These are phyloP conservation scores for Mycalesis mineus DNA, from an alignment of 2,888 invertebrate genomes.

Conservation along the genomic window DNA sequence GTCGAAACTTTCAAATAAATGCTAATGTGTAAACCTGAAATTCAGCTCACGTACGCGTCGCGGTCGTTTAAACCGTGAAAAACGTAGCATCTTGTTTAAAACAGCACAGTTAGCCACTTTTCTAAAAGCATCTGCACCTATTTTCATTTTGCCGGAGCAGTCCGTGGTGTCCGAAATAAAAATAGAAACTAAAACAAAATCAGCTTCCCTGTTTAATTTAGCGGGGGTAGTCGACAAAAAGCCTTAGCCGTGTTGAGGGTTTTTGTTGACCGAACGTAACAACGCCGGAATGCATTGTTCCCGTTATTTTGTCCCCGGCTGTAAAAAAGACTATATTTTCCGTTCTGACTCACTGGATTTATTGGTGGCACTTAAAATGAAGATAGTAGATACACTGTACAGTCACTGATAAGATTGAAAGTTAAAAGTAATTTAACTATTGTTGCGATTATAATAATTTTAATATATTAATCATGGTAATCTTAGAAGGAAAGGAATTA, in stretches of 20 bases:
- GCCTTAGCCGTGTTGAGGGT: slow-evolving; percentile 59
- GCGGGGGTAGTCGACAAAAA: slow-evolving; percentile 71
- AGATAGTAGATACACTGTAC: slow-evolving; percentile 45
- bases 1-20: slow-evolving; percentile 20
- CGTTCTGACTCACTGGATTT: slow-evolving; percentile 50
- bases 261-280: slow-evolving; percentile 70
- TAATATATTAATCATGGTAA: not conserved
- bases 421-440: not conserved
- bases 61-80: slow-evolving; percentile 28
- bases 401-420: slow-evolving; percentile 38
- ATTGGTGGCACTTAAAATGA: slow-evolving; percentile 43
- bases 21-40: slow-evolving; percentile 24
- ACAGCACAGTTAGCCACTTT: slow-evolving; percentile 31
- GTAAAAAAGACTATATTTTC: slow-evolving; percentile 57
- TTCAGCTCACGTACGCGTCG: slow-evolving; percentile 21
- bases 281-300: slow-evolving; percentile 71
- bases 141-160: slow-evolving; percentile 30
- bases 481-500: too few relatives aligned
- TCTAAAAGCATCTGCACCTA: slow-evolving; percentile 33
- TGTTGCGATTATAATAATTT: not conserved
- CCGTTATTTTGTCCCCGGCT: slow-evolving; percentile 55
- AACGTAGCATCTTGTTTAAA: slow-evolving; percentile 31
- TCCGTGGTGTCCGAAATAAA: slow-evolving; percentile 53
- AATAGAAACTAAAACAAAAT: slow-evolving; percentile 60
- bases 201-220: slow-evolving; percentile 73